Evolutionary conservation across 2,797 vertebrate species (phyloP).

Genomic region (Syndactyla subalaris): DNA sequence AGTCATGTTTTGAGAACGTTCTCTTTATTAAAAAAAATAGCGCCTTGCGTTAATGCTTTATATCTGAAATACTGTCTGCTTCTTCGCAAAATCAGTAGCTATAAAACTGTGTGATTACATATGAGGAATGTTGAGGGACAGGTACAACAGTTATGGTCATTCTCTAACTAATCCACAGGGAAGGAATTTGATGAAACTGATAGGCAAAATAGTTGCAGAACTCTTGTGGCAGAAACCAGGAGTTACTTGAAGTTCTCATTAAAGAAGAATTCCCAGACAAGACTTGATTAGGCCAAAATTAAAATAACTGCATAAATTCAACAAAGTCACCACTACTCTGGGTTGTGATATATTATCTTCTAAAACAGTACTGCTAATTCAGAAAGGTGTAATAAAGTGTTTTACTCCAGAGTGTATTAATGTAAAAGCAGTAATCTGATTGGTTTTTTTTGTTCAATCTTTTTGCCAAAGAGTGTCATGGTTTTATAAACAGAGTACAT

Average conservation of each 20-base stretch:
- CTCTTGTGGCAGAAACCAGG: background rate
- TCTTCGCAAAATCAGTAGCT: background rate
- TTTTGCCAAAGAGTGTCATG: background rate
- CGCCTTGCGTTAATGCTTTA: background rate
- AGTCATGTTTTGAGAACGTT: background rate
- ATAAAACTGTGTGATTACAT: background rate
- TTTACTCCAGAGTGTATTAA: too few relatives aligned
- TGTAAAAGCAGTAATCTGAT: background rate
- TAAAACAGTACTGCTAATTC: background rate
- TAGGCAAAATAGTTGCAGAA: background rate
- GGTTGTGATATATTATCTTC: background rate
- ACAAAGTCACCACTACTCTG: background rate
- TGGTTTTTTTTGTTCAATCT: background rate
- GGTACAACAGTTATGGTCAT: background rate
- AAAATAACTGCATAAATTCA: background rate
- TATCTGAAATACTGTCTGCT: background rate
- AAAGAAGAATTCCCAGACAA: background rate
- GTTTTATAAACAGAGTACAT: background rate
- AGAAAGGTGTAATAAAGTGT: background rate
- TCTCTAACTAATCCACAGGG: background rate
- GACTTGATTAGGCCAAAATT: background rate
- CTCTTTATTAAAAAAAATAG: background rate
- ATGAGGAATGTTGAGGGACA: slow-evolving; percentile 36
- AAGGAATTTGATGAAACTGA: slow-evolving; percentile 13
- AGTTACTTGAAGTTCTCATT: background rate